Conservation (phyloP, 1,140 invertebrate genomes). For the Orius laevigatus region DNA sequence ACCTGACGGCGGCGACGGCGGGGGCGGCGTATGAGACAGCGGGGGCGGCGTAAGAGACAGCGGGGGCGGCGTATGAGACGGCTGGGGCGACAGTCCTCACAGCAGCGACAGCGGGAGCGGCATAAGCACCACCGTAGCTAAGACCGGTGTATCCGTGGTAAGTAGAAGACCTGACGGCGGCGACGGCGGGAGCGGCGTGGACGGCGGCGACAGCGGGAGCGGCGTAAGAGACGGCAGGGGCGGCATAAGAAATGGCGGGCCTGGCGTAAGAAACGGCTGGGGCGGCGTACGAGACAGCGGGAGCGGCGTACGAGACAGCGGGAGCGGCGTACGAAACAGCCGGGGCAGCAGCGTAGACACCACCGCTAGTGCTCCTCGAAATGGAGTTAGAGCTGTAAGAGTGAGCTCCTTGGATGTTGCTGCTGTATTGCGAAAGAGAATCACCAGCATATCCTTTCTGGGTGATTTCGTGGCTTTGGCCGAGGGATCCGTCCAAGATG, state of each 20-base stretch:
- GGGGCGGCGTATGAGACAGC: neutral
- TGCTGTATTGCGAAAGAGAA: conserved; percentile 32
- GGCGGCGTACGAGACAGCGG: conserved; percentile 13
- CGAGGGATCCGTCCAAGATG: conserved; percentile 28
- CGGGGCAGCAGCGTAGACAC: conserved; percentile 28
- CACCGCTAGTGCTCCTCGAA: conserved; percentile 34
- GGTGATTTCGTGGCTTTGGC: conserved; percentile 35
- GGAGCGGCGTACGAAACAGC: conserved; percentile 31
- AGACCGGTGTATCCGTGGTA: neutral
- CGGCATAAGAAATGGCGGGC: conserved; percentile 7
- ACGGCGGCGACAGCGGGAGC: conserved; percentile 6
- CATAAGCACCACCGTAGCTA: conserved; percentile 2
- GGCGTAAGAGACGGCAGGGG: neutral
- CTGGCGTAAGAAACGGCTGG: neutral
- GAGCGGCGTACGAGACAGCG: conserved; percentile 9
- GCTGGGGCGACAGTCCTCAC: conserved; percentile 2
- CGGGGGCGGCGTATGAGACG: conserved; percentile 10
- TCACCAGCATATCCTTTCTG: conserved; percentile 35
- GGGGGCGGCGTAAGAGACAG: neutral
- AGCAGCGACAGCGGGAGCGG: conserved; percentile 2
- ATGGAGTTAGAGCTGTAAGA: conserved; percentile 34
- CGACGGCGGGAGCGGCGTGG: conserved; percentile 5
- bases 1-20: conserved; percentile 3
- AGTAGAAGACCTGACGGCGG: neutral
- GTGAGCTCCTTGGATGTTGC: conserved; percentile 33